Conservation (phyloP, 2,888 invertebrate species). For the Mechanitis mazaeus region DNA sequence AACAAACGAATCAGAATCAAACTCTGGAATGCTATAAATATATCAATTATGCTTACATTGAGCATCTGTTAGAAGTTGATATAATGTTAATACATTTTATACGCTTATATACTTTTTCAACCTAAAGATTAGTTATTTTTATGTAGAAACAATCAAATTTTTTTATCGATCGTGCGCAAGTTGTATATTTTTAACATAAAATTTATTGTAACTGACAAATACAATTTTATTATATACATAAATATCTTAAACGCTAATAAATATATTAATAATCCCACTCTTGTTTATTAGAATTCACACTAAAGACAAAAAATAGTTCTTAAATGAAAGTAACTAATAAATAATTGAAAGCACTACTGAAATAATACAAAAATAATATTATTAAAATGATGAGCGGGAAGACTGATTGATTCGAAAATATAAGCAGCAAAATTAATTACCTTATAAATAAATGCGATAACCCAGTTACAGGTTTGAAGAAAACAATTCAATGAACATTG, state of each 20-base stretch:
- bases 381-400: too few species aligned
- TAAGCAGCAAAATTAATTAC: conserved; percentile 15
- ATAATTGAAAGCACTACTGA: too few species aligned
- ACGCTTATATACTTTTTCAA: too few species aligned
- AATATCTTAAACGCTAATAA: neutral
- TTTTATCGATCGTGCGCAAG: conserved; percentile 6
- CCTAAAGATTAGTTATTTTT: neutral
- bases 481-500: conserved; percentile 19
- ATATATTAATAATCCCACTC: too few species aligned
- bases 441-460: conserved; percentile 24
- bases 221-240: conserved; percentile 5
- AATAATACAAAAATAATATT: too few species aligned
- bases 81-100: neutral
- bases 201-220: neutral
- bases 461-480: conserved; percentile 16
- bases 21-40: neutral
- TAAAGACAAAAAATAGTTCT: too few species aligned
- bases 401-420: neutral
- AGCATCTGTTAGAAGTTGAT: neutral
- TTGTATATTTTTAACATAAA: conserved; percentile 3
- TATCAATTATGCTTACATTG: neutral
- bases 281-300: too few species aligned
- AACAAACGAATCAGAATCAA: neutral
- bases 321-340: too few species aligned
- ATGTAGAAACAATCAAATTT: neutral